These are phyloP conservation scores for Oxyruncus cristatus DNA, from an alignment of 2,113 vertebrate species.

Conservation along the genomic window DNA sequence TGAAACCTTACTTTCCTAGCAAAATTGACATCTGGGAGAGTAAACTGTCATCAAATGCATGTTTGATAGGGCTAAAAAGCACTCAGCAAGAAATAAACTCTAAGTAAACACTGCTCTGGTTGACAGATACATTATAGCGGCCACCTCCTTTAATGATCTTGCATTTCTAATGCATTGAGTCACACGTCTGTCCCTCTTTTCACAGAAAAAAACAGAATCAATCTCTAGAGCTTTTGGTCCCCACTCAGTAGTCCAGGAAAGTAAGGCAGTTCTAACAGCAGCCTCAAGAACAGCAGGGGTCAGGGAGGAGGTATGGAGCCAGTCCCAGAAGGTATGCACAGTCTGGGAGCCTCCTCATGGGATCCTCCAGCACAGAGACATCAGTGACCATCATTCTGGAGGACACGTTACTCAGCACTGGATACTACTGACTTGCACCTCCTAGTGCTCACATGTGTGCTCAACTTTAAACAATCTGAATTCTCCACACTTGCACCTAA, in stretches of 20 bases:
- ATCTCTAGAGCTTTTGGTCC: not conserved
- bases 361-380: not conserved
- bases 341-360: not conserved
- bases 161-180: not conserved
- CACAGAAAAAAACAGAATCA: not conserved
- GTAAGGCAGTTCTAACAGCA: not conserved
- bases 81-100: not conserved
- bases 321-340: not conserved
- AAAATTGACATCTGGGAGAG: not conserved
- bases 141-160: not conserved
- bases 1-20: not conserved
- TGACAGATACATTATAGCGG: not conserved
- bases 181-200: not conserved
- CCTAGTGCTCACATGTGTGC: not conserved
- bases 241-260: not conserved
- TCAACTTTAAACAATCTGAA: not conserved
- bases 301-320: not conserved
- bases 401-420: not conserved
- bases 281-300: not conserved
- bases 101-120: not conserved
- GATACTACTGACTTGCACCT: not conserved
- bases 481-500: not conserved
- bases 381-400: not conserved
- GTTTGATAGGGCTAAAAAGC: not conserved
- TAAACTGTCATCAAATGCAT: not conserved